A percentile compares a stretch with the other conserved stretches of the same genome.
phyloP scores from a whole-genome alignment of 1,140 invertebrate genomes.

The Thrips palmi region DNA sequence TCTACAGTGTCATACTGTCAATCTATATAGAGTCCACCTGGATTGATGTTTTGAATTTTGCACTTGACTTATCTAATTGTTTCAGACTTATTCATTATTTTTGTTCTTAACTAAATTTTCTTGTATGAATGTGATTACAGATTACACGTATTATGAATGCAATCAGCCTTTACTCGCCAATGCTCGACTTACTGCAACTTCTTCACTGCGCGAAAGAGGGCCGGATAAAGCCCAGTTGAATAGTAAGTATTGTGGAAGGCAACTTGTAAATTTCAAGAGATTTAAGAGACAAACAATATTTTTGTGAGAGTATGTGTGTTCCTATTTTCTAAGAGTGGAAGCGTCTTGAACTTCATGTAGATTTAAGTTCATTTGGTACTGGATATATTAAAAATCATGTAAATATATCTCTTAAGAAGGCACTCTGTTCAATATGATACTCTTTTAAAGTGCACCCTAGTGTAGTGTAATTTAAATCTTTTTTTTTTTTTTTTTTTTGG shows the following conservation, averaged over 20 bases:
- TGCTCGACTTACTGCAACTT: constrained; percentile 55
- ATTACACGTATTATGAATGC: constrained; percentile 63
- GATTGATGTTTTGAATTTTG: no score
- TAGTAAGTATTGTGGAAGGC: constrained; percentile 43
- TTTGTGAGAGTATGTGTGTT: constrained; percentile 2
- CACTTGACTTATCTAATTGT: no score
- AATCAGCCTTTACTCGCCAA: constrained; percentile 54
- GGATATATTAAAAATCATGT: constrained; percentile 20
- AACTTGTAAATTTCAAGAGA: constrained; percentile 8
- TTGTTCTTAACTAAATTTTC: no score
- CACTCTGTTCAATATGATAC: neutral
- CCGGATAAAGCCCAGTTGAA: constrained; percentile 61
- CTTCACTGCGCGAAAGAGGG: constrained; percentile 54
- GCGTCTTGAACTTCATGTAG: constrained; percentile 23
- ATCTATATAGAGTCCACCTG: no score
- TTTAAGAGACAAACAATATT: constrained; percentile 9
- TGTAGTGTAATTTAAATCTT: no score
- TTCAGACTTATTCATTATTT: no score
- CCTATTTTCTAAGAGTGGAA: constrained; percentile 6
- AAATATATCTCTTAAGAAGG: neutral
- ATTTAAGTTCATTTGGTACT: constrained; percentile 27
- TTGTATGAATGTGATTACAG: no score
- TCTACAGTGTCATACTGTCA: no score
- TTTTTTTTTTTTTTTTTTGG: no score
- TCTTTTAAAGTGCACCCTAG: no score